Base-by-base conservation (phyloP, 2,888 invertebrate species). In the Choreutis nemorana region DNA sequence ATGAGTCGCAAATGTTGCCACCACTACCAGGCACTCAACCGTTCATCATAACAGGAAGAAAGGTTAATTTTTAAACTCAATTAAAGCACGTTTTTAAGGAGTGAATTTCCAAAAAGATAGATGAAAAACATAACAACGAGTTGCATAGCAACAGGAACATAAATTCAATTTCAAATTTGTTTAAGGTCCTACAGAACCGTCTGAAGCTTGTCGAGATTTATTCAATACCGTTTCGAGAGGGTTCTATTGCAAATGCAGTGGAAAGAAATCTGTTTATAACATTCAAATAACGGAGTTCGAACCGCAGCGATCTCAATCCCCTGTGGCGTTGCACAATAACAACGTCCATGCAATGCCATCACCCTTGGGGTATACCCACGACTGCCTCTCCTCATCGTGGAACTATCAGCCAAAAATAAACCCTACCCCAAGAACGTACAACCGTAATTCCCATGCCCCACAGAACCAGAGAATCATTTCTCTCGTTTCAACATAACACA, bases 401-500 rank as follows among this genome's bases (percentile, higher is more conserved):
- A 27, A 22, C 11, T 28, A 46, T 31, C 22, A 24, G 42, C 44
- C 35, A 29, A 29, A 40, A 34, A 23, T 25, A 31, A 35, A 49
- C 49, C 33, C 23, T 35, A 43, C 8, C 8, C 5, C 18, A 26
- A 14, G 14, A 12, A 26, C 5, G 15, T 18, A 15, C 14, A 26
- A 15, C 26, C 1, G 4, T 14, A 15, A 26, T 14, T 14, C 14
- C n/a, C 14, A 26, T 10, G 9, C 14, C 10, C 4, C 23, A 12
- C 8, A 11, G 11, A 12, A 11, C 13, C 11, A 7, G 13, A 40
- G 36, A 35, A 50, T 50, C 44, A 41, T 48, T 54, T 60, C 59
- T 62, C 58, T 60, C 62, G 56, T 67, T 68, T 70, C 66, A 64
- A 66, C 67, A 53, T 44, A 34, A 35, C 43, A 51, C 46, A 55